Evolutionary conservation across 2,797 vertebrate genomes (phyloP).

Genomic region (Chrysocyon brachyurus): DNA sequence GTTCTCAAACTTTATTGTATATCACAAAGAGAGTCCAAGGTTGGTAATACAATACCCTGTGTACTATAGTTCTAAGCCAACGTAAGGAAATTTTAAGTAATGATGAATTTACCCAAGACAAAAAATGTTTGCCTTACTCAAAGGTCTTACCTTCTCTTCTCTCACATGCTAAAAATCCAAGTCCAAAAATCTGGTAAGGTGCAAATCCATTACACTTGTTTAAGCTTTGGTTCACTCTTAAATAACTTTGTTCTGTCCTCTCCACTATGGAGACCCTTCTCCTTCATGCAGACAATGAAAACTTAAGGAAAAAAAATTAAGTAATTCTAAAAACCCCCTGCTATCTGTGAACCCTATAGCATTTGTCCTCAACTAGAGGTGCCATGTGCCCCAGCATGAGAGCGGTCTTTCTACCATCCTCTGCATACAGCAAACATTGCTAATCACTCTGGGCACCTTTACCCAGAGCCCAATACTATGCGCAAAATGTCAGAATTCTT

Average conservation of each 20-base stretch:
- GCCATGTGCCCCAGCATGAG: neutral
- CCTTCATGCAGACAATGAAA: neutral
- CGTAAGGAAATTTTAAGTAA: neutral
- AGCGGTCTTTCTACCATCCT: neutral
- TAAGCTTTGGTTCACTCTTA: constrained; percentile 7
- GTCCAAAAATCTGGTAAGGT: neutral
- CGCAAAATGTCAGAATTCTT: neutral
- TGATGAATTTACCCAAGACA: constrained; percentile 9
- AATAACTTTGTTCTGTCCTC: neutral
- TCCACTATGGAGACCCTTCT: neutral
- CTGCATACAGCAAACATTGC: neutral
- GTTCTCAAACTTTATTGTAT: neutral
- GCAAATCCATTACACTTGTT: neutral
- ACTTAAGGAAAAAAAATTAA: neutral
- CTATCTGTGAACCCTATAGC: neutral
- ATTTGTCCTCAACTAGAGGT: neutral
- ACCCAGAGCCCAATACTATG: neutral
- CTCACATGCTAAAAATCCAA: constrained; percentile 35
- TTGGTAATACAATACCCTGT: neutral
- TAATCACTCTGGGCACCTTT: neutral
- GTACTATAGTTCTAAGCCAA: neutral
- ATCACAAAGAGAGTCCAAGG: neutral
- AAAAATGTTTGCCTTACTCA: neutral
- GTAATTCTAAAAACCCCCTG: neutral
- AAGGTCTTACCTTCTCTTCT: neutral